Evolutionary conservation across 2,797 vertebrate genomes (phyloP), one percentile per base, ranked within the genome.

Genomic region (Pangasius mekongensis): DNA sequence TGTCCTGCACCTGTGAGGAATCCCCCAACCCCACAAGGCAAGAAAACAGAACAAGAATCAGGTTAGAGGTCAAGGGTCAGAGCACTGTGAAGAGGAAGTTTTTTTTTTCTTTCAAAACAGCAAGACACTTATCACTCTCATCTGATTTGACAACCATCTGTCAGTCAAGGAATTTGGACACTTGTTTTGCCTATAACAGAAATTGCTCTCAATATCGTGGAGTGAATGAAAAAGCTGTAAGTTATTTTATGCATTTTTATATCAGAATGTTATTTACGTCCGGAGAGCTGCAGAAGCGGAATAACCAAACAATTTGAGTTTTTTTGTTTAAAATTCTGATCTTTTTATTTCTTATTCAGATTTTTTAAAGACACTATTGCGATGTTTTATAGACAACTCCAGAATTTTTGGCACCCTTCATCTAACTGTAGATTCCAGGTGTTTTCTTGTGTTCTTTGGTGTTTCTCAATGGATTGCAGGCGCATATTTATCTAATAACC

Each of bases 11-110:
- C 96, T 97, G 96, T 94, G 96, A 96, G 94, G 96, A 89, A 86
- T 96, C 96, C 96, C 80, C 54, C 64, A 87, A 64, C 56, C 94
- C 95, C 96, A 94, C 94, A 95, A 96, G 96, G 93, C 96, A 91
- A 91, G 88, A 92, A 96, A 97, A 96, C 95, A 96, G 97, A 97
- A 97, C 96, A 96, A 96, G 96, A 97, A 96, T 97, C 96, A 95
- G 96, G 95, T 95, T 95, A 93, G 92, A 95, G 97, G 97, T 97
- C 95, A 96, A 92, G 93, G 96, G 96, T 97, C 95, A 95, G 93
- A 93, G 94, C 94, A 95, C 95, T 95, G 96, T 97, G 96, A 98
- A 98, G 97, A 99, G 98, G 97, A 98, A 98, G 96, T 98, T 96
- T 76, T 74, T 73, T 82, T 86, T 56, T 56, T 94, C 91, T 94